phyloP scores from a whole-genome alignment of 1,140 invertebrate species.

The honey bee (Apis mellifera) region DNA sequence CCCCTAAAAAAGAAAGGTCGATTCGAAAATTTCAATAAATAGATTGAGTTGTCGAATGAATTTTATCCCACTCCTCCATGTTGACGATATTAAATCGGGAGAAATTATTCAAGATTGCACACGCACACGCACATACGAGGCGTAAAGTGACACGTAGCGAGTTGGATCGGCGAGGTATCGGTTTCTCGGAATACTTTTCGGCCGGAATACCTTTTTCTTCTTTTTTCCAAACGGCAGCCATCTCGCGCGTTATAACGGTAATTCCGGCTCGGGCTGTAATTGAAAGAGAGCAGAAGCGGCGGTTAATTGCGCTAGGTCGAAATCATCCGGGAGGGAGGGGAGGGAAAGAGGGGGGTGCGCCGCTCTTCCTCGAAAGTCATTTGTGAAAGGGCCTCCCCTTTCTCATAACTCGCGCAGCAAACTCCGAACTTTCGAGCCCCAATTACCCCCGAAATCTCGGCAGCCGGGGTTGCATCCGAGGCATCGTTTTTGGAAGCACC shows the following conservation, averaged over 20 bases:
- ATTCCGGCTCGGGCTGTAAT: slow-evolving; percentile 64
- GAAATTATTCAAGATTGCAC: not conserved
- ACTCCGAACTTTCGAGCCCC: slow-evolving; percentile 49
- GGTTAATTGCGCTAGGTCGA: slow-evolving; percentile 71
- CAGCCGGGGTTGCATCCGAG: slow-evolving; percentile 26
- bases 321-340: slow-evolving; percentile 57
- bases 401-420: slow-evolving; percentile 42
- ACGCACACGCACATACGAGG: too few relatives aligned
- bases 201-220: not conserved
- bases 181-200: slow-evolving; percentile 50
- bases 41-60: too few relatives aligned
- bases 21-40: too few relatives aligned
- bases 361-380: slow-evolving; percentile 68
- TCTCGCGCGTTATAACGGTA: slow-evolving; percentile 67
- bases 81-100: slow-evolving; percentile 1
- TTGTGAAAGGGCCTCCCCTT: slow-evolving; percentile 31
- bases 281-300: slow-evolving; percentile 66
- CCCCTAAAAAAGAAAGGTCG: too few relatives aligned
- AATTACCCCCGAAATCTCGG: slow-evolving; percentile 50
- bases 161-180: slow-evolving; percentile 12
- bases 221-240: slow-evolving; percentile 57
- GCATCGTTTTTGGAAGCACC: slow-evolving; percentile 4
- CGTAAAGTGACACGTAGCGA: slow-evolving; percentile 12
- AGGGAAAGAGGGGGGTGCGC: slow-evolving; percentile 22
- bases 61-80: too few relatives aligned